Evolutionary conservation across 1,140 invertebrate genomes (phyloP).

Genomic region (Drosophila pseudoobscura): DNA sequence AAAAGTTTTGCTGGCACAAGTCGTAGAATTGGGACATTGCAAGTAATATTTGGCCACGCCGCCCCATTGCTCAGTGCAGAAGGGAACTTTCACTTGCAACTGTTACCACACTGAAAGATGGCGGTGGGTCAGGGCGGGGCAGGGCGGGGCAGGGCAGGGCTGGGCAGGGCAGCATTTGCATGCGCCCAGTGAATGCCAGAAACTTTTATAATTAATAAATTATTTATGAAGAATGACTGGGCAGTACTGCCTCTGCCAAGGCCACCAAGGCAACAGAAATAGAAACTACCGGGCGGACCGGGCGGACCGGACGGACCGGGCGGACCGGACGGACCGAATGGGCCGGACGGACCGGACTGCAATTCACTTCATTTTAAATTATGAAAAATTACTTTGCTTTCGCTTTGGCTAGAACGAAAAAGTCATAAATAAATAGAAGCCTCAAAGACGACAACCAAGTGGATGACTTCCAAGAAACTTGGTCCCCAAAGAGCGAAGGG

Average conservation of each 20-base stretch:
- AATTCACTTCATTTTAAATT: conserved; percentile 81
- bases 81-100: conserved; percentile 67
- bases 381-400: conserved; percentile 77
- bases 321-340: not conserved
- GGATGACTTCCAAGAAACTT: conserved; percentile 18
- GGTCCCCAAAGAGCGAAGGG: not conserved
- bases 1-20: conserved; percentile 74
- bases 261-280: conserved; percentile 5
- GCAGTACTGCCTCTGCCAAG: conserved; percentile 28
- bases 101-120: conserved; percentile 52
- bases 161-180: conserved; percentile 51
- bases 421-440: conserved; percentile 66
- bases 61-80: too few species aligned
- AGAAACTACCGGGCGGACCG: conserved; percentile 1
- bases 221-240: conserved; percentile 77
- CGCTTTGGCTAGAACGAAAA: conserved; percentile 36
- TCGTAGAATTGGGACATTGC: conserved; percentile 70
- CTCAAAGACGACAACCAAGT: conserved; percentile 25
- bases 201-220: conserved; percentile 82
- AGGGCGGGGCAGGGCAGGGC: not conserved
- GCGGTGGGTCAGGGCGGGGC: not conserved
- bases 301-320: not conserved
- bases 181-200: conserved; percentile 62
- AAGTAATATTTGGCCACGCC: conserved; percentile 48
- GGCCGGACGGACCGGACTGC: conserved; percentile 40